phyloP scores from a whole-genome alignment of 2,888 invertebrate species.

The Temnothorax ravouxi region DNA sequence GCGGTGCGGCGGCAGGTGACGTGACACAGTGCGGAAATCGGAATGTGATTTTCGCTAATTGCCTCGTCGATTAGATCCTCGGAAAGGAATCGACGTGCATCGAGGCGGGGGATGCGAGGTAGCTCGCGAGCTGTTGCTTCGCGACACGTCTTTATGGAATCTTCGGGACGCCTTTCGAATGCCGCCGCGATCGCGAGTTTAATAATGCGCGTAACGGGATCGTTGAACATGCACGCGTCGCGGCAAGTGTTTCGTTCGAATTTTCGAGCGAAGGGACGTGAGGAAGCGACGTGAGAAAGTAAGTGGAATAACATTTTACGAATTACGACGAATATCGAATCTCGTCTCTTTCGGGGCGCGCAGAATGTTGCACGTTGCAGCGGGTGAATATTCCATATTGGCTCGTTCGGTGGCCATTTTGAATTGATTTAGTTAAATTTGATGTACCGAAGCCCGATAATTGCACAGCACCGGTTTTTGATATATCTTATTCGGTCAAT shows the following conservation, averaged over 20 bases:
- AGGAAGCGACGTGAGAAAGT: neutral
- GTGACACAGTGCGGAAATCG: too few relatives aligned
- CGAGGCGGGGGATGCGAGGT: neutral
- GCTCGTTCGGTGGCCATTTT: conserved; percentile 25
- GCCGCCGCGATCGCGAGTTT: neutral
- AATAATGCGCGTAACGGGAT: neutral
- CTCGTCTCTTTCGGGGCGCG: neutral
- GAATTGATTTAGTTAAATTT: conserved; percentile 10
- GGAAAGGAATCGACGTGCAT: neutral
- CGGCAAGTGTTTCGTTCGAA: neutral
- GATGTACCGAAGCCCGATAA: neutral
- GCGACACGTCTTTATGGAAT: neutral
- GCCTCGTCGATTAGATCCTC: neutral
- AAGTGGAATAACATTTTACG: neutral
- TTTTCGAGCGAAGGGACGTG: neutral
- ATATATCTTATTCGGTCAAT: neutral
- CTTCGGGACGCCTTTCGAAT: neutral
- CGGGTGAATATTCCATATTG: neutral
- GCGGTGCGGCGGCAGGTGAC: neutral
- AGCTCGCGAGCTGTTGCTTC: neutral
- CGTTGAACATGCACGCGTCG: neutral
- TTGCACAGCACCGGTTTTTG: neutral
- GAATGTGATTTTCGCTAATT: neutral
- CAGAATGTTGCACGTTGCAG: neutral
- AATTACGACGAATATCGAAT: neutral